phyloP scores from a whole-genome alignment of 2,888 invertebrate species.

The Pyrrhia umbra region DNA sequence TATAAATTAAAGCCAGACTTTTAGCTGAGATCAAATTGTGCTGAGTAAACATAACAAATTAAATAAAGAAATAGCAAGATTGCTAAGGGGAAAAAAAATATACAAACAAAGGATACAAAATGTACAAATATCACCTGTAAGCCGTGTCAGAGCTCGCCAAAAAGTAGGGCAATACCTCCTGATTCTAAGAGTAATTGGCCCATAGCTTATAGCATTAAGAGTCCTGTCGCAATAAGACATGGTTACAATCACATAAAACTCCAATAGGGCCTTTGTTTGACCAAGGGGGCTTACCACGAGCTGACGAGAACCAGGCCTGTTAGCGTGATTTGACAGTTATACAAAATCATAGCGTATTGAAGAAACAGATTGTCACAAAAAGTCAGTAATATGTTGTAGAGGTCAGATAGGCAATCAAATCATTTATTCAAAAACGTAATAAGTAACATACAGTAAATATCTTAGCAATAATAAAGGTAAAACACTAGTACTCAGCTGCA shows the following conservation, averaged over 20 bases:
- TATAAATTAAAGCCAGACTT: background rate
- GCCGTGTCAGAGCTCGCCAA: slow-evolving; percentile 40
- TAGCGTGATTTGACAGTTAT: background rate
- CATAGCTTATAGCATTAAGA: slow-evolving; percentile 42
- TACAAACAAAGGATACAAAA: slow-evolving; percentile 33
- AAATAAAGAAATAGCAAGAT: slow-evolving; percentile 1
- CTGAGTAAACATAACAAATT: background rate
- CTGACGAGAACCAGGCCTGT: too few relatives aligned
- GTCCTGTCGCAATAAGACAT: slow-evolving; percentile 43
- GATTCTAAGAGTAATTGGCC: slow-evolving; percentile 49
- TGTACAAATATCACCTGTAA: slow-evolving; percentile 55
- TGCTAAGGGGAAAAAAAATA: slow-evolving; percentile 36
- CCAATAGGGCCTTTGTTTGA: slow-evolving; percentile 19
- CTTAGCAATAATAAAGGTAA: too few relatives aligned
- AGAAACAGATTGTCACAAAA: too few relatives aligned
- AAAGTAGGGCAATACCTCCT: slow-evolving; percentile 47
- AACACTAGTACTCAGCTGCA: too few relatives aligned
- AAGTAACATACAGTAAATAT: too few relatives aligned
- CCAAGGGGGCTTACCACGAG: too few relatives aligned
- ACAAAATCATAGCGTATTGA: background rate
- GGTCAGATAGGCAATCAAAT: too few relatives aligned
- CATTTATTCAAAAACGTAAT: too few relatives aligned
- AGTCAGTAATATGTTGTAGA: too few relatives aligned
- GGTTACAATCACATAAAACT: slow-evolving; percentile 33
- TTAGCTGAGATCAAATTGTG: too few relatives aligned